A percentile compares a stretch with the other conserved stretches of the same genome.
Conservation (phyloP, 2,797 vertebrate genomes). For the Crocodylus rhombifer region DNA sequence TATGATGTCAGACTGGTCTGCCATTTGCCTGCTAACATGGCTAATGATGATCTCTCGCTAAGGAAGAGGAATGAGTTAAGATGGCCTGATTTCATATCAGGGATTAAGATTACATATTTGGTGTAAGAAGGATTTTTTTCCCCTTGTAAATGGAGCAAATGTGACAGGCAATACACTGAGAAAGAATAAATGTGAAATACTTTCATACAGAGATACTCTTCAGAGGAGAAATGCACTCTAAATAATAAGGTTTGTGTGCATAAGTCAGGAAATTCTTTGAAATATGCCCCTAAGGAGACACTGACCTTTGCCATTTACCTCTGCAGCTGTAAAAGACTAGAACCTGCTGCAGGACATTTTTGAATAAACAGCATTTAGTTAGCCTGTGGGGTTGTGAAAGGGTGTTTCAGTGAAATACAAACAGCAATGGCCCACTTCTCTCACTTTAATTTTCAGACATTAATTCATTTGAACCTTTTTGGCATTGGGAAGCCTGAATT, state of each 20-base stretch:
- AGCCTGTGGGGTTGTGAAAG: background rate
- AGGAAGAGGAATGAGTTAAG: background rate
- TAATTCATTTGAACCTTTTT: slow-evolving; percentile 5
- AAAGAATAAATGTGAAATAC: background rate
- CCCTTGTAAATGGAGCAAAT: background rate
- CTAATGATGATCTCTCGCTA: background rate
- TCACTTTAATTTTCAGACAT: background rate
- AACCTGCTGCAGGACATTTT: slow-evolving; percentile 20
- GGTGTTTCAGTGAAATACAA: slow-evolving; percentile 11
- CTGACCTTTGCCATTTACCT: background rate
- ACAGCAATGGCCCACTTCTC: background rate
- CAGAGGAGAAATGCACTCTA: slow-evolving; percentile 24
- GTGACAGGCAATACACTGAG: background rate
- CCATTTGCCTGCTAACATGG: too few species aligned
- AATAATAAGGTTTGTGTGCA: background rate
- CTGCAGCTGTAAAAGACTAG: slow-evolving; percentile 28
- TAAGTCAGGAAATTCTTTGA: slow-evolving; percentile 34
- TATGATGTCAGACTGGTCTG: too few species aligned
- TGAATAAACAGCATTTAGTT: slow-evolving; percentile 35
- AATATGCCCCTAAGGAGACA: slow-evolving; percentile 32
- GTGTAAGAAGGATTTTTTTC: background rate
- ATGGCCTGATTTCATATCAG: background rate
- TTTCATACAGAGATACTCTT: background rate
- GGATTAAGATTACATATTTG: background rate
- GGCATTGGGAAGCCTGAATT: background rate